These are phyloP conservation scores for Empis livida DNA, from an alignment of 2,888 invertebrate genomes.

Conservation along the genomic window DNA sequence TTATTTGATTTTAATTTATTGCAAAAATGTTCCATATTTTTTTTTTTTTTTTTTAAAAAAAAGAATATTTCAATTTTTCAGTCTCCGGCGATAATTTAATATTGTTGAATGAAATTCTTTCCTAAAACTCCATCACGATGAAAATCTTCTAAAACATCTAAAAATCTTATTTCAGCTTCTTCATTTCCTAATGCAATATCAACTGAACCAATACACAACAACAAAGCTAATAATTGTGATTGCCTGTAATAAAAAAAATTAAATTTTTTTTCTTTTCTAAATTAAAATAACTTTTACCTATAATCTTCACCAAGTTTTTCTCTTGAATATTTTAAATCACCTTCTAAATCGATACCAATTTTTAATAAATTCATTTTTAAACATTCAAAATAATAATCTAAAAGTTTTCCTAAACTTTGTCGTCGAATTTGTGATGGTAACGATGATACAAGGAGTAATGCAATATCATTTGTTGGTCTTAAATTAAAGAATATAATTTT, in stretches of 20 bases:
- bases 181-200: constrained; percentile 68
- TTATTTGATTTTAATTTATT: not conserved
- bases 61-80: no score
- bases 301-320: constrained; percentile 43
- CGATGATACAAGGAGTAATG: constrained; percentile 57
- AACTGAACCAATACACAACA: constrained; percentile 67
- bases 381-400: constrained; percentile 57
- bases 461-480: constrained; percentile 64
- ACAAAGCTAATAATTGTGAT: constrained; percentile 59
- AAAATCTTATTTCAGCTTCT: constrained; percentile 57
- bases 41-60: not conserved
- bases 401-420: constrained; percentile 45
- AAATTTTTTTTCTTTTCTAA: no score
- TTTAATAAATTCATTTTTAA: constrained; percentile 46
- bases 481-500: constrained; percentile 3
- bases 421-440: constrained; percentile 57
- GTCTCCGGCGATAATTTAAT: not conserved
- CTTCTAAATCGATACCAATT: constrained; percentile 49
- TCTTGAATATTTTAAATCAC: constrained; percentile 41
- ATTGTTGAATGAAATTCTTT: constrained; percentile 1
- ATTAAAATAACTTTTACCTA: constrained; percentile 16
- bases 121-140: constrained; percentile 53
- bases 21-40: not conserved
- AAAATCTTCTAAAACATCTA: constrained; percentile 61
- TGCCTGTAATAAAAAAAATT: constrained; percentile 24